Base-by-base conservation (phyloP, 2,888 invertebrate genomes). In the Megaustenia siamemsis region DNA sequence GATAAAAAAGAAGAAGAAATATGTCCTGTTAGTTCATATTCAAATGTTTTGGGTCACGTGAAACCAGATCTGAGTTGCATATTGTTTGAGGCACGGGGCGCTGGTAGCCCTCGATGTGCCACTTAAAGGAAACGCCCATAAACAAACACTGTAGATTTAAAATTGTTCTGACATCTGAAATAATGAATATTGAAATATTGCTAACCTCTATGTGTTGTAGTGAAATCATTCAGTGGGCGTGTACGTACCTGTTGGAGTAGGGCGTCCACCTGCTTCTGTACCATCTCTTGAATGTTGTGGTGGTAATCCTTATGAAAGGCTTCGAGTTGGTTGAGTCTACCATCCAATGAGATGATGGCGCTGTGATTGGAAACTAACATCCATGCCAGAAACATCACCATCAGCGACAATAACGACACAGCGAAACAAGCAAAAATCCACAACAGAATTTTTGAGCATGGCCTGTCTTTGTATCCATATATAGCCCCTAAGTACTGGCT, bases 341-440 rank as follows among this genome's bases (percentile, higher is more conserved):
- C 73, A 69, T 88, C 87, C 81, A 88, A 78, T n/a, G 86, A 84
- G 40, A 85, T 53, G 63, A 88, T 78, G 15, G 86, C 77, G 40
- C 84, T 66, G 63, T 88, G 87, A 56, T 88, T 88, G 53, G 87
- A 86, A 35, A 87, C 79, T 63, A 88, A 68, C 35, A 86, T 86
- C 88, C 88, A 88, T n/a, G 78, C 86, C n/a, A 87, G 66, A 69
- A 88, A 87, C 21, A 86, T 87, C 78, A 86, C 79, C 76, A 88
- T 40, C 43, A 88, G 63, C 24, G 81, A 84, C 76, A 88, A 81
- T 83, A 88, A 83, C 82, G 85, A 85, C 82, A 87, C 78, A 32
- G 86, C 88, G 68, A 88, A 78, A 86, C 87, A 87, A 10, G 86
- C 86, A 56, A 87, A 88, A 66, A 88, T 86, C 87, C 88, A 88